A percentile compares a stretch with the other conserved stretches of the same genome.
These are phyloP conservation scores for Chrysolina americana DNA, from an alignment of 2,888 invertebrate species.

Conservation along the genomic window DNA sequence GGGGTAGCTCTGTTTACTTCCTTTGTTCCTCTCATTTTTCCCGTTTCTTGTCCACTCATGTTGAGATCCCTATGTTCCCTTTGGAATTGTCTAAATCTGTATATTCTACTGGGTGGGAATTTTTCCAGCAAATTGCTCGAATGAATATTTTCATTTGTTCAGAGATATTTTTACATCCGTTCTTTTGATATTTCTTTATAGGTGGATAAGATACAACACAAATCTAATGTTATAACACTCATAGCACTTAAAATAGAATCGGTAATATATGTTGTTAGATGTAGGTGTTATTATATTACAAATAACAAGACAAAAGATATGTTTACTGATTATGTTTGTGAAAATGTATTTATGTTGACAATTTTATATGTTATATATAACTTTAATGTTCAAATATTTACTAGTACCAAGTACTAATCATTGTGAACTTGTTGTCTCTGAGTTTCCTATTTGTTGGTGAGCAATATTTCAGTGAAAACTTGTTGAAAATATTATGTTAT, in stretches of 20 bases:
- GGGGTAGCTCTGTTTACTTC: no score
- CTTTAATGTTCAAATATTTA: constrained; percentile 13
- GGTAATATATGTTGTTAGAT: constrained; percentile 6
- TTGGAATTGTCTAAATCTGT: not conserved
- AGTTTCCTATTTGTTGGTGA: not conserved
- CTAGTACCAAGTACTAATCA: constrained; percentile 30
- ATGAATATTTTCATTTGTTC: not conserved
- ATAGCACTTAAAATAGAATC: not conserved
- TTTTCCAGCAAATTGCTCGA: not conserved
- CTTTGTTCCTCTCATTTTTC: no score
- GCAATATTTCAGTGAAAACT: constrained; percentile 17
- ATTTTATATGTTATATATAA: constrained; percentile 28
- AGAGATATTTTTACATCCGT: not conserved
- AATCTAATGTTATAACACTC: not conserved
- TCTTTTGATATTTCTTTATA: not conserved
- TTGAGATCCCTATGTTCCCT: not conserved
- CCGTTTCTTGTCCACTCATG: no score
- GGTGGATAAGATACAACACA: not conserved
- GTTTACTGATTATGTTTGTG: constrained; percentile 7
- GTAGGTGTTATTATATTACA: not conserved
- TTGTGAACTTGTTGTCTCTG: not conserved
- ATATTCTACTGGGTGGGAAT: no score
- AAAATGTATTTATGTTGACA: constrained; percentile 6
- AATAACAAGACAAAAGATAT: not conserved
- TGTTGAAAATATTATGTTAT: constrained; percentile 26